A percentile compares a stretch with the other conserved stretches of the same genome.
Conservation (phyloP, 1,140 invertebrate genomes). For the Mylabris phalerata region DNA sequence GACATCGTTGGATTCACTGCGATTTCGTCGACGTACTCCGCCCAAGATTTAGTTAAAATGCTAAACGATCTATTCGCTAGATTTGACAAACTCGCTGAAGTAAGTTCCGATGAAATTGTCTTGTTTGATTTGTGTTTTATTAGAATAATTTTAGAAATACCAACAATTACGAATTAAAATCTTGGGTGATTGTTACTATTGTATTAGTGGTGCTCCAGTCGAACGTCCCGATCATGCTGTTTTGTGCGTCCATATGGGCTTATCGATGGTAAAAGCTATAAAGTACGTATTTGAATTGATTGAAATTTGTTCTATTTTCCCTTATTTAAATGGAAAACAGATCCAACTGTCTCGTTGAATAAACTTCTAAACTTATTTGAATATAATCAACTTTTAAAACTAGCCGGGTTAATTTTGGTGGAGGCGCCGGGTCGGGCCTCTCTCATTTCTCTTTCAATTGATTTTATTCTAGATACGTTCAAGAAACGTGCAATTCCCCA, state of each 20-base stretch:
- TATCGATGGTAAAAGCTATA: constrained; percentile 94
- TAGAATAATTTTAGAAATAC: constrained; percentile 65
- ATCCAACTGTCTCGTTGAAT: too few relatives aligned
- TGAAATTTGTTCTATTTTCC: not conserved
- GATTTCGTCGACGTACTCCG: constrained; percentile 90
- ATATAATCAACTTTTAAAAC: too few relatives aligned
- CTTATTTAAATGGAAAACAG: too few relatives aligned
- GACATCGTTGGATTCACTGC: constrained; percentile 93
- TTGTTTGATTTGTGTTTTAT: not conserved
- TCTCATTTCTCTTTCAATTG: not conserved
- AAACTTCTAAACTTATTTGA: too few relatives aligned
- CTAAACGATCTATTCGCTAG: constrained; percentile 89
- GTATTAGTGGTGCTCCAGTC: constrained; percentile 84
- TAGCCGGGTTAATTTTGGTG: too few relatives aligned
- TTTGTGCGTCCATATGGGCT: constrained; percentile 88
- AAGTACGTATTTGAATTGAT: constrained; percentile 58
- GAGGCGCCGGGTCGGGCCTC: too few relatives aligned
- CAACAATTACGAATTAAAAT: constrained; percentile 92
- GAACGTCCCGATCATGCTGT: constrained; percentile 89
- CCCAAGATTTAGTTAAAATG: constrained; percentile 88
- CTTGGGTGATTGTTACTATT: constrained; percentile 93
- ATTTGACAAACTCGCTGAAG: constrained; percentile 86
- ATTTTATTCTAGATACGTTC: constrained; percentile 69
- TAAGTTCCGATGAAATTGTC: constrained; percentile 40
- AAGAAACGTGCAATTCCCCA: constrained; percentile 87